Base-by-base conservation (phyloP, 2,113 vertebrate species). In the Todiramphus saurophagus region DNA sequence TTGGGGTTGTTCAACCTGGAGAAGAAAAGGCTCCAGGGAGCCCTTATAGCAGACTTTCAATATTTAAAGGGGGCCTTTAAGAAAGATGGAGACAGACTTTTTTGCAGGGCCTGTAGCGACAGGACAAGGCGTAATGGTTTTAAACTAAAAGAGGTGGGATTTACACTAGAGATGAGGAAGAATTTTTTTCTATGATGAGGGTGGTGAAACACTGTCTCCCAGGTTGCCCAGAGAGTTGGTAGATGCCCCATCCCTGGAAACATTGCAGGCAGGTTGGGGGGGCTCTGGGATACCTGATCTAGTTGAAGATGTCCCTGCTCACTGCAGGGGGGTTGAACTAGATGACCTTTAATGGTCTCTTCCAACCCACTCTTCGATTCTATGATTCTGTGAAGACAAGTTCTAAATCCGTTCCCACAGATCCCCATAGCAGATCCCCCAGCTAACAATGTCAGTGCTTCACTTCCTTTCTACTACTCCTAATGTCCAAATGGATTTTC, bases 141-240 rank as follows among this genome's bases (percentile, higher is more conserved):
- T 51, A 59, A 37, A 28, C 46, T 73, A 13, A 55, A 81, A 72
- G 20, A 88, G 12, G 14, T 30, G 13, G 60, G 72, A 33, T 78
- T 41, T 12, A 67, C 24, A 16, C 10, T 27, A 9, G 21, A 48
- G 43, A 43, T 10, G 20, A 28, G 6, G 51, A 48, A 55, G 14
- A 66, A 3, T 41, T 41, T 2, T 27, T 28, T 58, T 64, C 68
- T 51, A 58, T 3, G 0, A 0, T 31, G 33, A 44, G 5, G 7
- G 5, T 51, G 11, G 13, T 8, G 35, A 63, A 21, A 19, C 41
- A 39, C 7, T 18, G 16, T 19, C 10, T 19, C 10, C 27, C 0
- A 1, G 16, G 48, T 8, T 80, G 33, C 28, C 43, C 48, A 19
- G 41, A 24, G 68, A 75, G 1, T 2, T 12, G 1, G 17, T 8